phyloP scores from a whole-genome alignment of 2,888 invertebrate species.

The Fissipunctia ypsillon region DNA sequence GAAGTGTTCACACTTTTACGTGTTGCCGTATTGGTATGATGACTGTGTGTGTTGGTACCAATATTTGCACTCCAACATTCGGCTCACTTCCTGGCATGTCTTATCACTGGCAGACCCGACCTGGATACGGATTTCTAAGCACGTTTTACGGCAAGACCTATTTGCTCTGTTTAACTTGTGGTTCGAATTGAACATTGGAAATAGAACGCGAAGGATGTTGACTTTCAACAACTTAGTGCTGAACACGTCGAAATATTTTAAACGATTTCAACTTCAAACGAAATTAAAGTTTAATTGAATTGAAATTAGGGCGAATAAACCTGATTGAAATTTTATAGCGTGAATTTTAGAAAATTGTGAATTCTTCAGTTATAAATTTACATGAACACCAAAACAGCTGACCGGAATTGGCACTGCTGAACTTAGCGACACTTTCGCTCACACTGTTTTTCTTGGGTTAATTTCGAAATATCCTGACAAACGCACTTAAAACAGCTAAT shows the following conservation, averaged over 20 bases:
- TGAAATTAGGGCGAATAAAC: constrained; percentile 1
- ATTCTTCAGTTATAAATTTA: neutral
- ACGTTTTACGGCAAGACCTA: constrained; percentile 50
- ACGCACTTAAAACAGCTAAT: constrained; percentile 36
- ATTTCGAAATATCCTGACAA: constrained; percentile 51
- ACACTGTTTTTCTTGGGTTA: constrained; percentile 30
- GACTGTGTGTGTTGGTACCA: constrained; percentile 50
- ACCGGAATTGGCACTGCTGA: neutral
- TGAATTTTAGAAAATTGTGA: neutral
- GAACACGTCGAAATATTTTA: constrained; percentile 2
- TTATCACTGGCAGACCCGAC: constrained; percentile 73
- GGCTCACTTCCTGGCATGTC: constrained; percentile 75
- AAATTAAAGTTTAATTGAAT: too few species aligned
- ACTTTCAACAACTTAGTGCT: constrained; percentile 24
- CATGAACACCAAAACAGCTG: neutral
- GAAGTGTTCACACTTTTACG: constrained; percentile 64
- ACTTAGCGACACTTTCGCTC: constrained; percentile 35
- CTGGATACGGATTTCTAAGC: constrained; percentile 63
- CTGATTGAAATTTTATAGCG: neutral
- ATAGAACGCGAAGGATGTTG: constrained; percentile 38
- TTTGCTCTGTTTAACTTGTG: constrained; percentile 48
- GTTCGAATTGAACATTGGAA: constrained; percentile 21
- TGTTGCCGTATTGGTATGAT: constrained; percentile 59
- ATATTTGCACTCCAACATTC: constrained; percentile 64
- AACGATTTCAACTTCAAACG: constrained; percentile 14